phyloP scores from a whole-genome alignment of 2,113 vertebrate genomes.

The Xyliphius kryptos region DNA sequence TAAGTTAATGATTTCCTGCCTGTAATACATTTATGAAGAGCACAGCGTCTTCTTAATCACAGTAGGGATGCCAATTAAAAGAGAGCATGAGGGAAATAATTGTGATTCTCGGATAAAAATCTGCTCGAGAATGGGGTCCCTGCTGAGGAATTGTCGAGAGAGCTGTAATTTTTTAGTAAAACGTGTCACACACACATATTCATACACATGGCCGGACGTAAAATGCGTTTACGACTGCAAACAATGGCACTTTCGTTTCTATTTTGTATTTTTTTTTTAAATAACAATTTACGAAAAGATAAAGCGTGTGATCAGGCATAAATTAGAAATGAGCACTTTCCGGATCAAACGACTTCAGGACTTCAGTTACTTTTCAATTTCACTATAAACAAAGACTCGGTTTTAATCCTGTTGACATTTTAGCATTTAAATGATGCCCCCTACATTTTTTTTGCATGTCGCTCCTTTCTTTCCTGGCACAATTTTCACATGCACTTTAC shows the following conservation, averaged over 20 bases:
- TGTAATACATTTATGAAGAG: conserved; percentile 74
- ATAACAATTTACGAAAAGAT: too few species aligned
- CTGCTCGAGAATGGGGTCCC: conserved; percentile 63
- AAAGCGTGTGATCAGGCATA: not conserved
- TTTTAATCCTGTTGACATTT: too few species aligned
- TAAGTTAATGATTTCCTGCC: conserved; percentile 68
- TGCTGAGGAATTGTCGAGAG: conserved; percentile 67
- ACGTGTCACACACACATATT: conserved; percentile 57
- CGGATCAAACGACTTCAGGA: not conserved
- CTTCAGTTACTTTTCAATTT: not conserved
- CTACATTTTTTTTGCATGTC: too few species aligned
- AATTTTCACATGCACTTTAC: too few species aligned
- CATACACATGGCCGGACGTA: conserved; percentile 17
- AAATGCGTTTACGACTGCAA: conserved; percentile 40
- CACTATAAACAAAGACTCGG: not conserved
- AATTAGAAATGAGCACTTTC: conserved; percentile 10
- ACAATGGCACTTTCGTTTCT: conserved; percentile 39
- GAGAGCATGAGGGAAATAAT: conserved; percentile 71
- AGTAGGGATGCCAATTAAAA: conserved; percentile 69
- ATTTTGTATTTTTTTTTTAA: too few species aligned
- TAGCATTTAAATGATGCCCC: too few species aligned
- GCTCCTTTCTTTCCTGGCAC: too few species aligned
- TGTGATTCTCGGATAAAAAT: conserved; percentile 73
- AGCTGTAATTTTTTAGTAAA: conserved; percentile 75
- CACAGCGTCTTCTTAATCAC: conserved; percentile 65